Evolutionary conservation across 2,797 vertebrate species (phyloP), one percentile per base, ranked within the genome.

Genomic region (Clarias fuscus): DNA sequence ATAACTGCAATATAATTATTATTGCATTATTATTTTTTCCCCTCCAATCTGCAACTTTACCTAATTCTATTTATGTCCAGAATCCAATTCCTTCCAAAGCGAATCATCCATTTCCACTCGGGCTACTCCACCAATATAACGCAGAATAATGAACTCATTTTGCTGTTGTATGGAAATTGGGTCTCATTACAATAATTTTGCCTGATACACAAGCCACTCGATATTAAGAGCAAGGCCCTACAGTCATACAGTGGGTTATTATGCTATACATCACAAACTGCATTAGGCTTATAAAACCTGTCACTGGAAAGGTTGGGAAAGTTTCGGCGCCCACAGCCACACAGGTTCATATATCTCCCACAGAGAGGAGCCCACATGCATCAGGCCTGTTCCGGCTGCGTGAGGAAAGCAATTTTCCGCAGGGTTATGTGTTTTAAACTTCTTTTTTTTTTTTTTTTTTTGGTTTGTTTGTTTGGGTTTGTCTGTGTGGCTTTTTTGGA

Each of bases 131-230:
- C 94, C 92, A 92, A 93, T 94, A 94, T 94, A 95, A 95, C 92
- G 94, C 94, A 94, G 94, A 95, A 93, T 96, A 96, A 96, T 96
- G 95, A 96, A 96, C 95, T 95, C 93, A 96, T 96, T 95, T 95
- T 91, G 91, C 95, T 95, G 95, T 96, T 95, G 93, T 95, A 96
- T 96, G 95, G 95, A 96, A 95, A 96, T 95, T 93, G 94, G 86
- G 92, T 93, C 94, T 96, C 95, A 96, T 96, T 96, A 96, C 94
- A 96, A 96, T 96, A 96, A 96, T 96, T 96, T 96, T 91, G 94
- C 94, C 94, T 94, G 93, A 95, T 95, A 92, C 93, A 94, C 93
- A 94, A 93, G 91, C 92, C 92, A 93, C 93, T 92, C 89, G 67
- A 95, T 96, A 96, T 95, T 95, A 96, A 95, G 94, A 94, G 94